A percentile compares a stretch with the other conserved stretches of the same genome.
phyloP scores from a whole-genome alignment of 2,797 vertebrate species.

The Sebastes oblongus region DNA sequence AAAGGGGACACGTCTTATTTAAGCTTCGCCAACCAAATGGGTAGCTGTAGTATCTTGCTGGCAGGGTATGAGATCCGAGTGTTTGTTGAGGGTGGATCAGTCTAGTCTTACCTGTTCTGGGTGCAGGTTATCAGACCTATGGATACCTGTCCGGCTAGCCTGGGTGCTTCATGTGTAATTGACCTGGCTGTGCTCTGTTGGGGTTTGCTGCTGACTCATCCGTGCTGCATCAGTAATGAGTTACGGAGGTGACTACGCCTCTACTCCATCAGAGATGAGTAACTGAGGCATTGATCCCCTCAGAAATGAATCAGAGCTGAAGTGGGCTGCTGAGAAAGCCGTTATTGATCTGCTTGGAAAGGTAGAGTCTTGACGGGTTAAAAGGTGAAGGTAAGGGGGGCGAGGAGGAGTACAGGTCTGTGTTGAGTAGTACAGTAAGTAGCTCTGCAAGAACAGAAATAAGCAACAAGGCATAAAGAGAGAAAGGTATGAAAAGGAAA shows the following conservation, averaged over 20 bases:
- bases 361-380: slow-evolving; percentile 17
- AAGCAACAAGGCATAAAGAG: neutral
- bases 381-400: slow-evolving; percentile 17
- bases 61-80: slow-evolving; percentile 37
- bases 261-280: slow-evolving; percentile 61
- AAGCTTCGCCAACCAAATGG: slow-evolving; percentile 23
- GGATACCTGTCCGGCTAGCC: slow-evolving; percentile 17
- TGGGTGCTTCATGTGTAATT: slow-evolving; percentile 45
- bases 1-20: slow-evolving; percentile 1
- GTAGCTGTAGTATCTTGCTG: slow-evolving; percentile 8
- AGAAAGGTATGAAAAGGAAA: neutral
- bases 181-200: slow-evolving; percentile 48
- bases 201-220: slow-evolving; percentile 68
- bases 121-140: slow-evolving; percentile 39
- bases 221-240: slow-evolving; percentile 53
- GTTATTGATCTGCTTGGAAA: slow-evolving; percentile 65
- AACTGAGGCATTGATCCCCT: slow-evolving; percentile 65
- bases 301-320: slow-evolving; percentile 58
- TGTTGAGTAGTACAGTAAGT: neutral
- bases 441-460: neutral
- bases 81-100: slow-evolving; percentile 28
- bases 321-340: slow-evolving; percentile 52
- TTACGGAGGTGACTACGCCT: slow-evolving; percentile 48
- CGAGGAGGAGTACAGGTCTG: neutral
- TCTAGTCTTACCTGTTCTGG: slow-evolving; percentile 53